Evolutionary conservation across 2,888 invertebrate species (phyloP).

Genomic region (Oxytorus armatus): DNA sequence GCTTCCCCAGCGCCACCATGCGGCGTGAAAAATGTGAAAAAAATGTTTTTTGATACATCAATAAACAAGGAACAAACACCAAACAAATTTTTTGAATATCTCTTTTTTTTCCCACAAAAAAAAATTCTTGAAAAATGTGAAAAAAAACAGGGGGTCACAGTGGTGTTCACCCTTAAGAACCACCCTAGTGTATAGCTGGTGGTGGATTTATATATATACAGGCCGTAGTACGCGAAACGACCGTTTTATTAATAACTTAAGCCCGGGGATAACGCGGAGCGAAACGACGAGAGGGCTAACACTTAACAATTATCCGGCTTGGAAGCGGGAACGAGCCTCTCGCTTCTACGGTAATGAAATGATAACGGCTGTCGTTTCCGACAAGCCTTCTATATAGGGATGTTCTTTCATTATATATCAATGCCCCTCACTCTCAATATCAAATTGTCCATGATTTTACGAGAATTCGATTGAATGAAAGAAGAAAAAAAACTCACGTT

Average conservation of each 20-base stretch:
- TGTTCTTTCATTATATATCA: neutral
- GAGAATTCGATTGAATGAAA: neutral
- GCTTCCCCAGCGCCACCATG: too few species aligned
- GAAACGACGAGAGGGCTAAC: slow-evolving; percentile 72
- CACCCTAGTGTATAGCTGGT: too few species aligned
- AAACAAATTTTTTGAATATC: too few species aligned
- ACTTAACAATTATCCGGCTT: slow-evolving; percentile 81
- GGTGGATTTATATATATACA: neutral
- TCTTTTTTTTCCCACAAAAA: too few species aligned
- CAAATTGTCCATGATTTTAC: neutral
- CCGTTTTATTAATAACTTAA: slow-evolving; percentile 81
- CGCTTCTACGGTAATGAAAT: slow-evolving; percentile 75
- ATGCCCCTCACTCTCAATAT: neutral
- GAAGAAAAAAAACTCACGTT: neutral
- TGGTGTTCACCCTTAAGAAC: too few species aligned
- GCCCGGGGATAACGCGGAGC: slow-evolving; percentile 75
- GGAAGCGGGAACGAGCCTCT: slow-evolving; percentile 57
- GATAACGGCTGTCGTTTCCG: slow-evolving; percentile 76
- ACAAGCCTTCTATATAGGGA: slow-evolving; percentile 36
- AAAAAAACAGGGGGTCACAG: too few species aligned
- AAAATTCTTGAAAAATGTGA: too few species aligned
- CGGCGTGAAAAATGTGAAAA: too few species aligned
- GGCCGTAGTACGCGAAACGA: slow-evolving; percentile 67
- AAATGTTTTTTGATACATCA: too few species aligned
- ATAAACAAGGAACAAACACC: too few species aligned